phyloP scores from a whole-genome alignment of 2,888 invertebrate species.

The Noctua comes region DNA sequence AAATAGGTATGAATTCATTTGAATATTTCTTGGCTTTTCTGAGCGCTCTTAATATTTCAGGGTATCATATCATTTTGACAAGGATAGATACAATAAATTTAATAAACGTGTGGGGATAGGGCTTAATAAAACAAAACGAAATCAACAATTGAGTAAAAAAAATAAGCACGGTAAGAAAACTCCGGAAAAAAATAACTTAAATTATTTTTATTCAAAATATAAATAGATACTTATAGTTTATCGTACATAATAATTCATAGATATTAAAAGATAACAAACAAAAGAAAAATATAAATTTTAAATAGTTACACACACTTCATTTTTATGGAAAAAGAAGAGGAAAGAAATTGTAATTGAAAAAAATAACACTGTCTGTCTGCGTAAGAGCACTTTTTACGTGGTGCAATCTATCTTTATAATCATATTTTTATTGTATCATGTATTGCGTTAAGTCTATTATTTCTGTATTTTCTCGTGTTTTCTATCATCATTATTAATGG shows the following conservation, averaged over 20 bases:
- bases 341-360: conserved; percentile 21
- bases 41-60: neutral
- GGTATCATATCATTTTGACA: neutral
- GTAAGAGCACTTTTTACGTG: conserved; percentile 46
- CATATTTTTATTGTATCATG: conserved; percentile 52
- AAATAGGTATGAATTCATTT: neutral
- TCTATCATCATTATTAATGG: conserved; percentile 18
- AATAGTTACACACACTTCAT: conserved; percentile 2
- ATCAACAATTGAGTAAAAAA: neutral
- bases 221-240: neutral
- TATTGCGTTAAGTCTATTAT: conserved; percentile 48
- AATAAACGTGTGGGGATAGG: too few species aligned
- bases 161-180: neutral
- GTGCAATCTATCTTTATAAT: conserved; percentile 54
- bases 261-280: neutral
- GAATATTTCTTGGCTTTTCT: neutral
- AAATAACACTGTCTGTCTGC: conserved; percentile 33
- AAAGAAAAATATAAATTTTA: neutral
- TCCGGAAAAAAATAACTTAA: neutral
- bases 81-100: neutral
- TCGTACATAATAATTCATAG: conserved; percentile 1
- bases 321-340: conserved; percentile 1
- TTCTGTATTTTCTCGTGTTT: conserved; percentile 49
- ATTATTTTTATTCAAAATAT: neutral
- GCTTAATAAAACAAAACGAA: neutral